Evolutionary conservation across 2,888 invertebrate species (phyloP).

Genomic region (Lucinisca nassula): DNA sequence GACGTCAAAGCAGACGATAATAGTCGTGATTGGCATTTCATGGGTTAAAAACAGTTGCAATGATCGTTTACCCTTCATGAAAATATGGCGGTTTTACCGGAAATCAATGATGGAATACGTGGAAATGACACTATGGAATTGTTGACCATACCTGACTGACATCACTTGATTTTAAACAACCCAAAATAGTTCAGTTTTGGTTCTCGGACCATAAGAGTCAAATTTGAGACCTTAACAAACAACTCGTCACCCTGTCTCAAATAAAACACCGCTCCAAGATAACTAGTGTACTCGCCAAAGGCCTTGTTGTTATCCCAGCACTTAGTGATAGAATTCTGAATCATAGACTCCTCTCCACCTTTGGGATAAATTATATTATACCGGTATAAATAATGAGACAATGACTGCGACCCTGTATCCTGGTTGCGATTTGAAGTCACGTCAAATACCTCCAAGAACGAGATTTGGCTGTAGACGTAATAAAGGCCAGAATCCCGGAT

Average conservation of each 20-base stretch:
- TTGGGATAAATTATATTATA: conserved; percentile 83
- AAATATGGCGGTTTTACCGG: not conserved
- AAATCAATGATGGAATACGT: not conserved
- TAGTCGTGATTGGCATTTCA: too few species aligned
- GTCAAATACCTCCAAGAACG: conserved; percentile 80
- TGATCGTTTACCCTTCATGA: not conserved
- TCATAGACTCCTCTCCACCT: conserved; percentile 83
- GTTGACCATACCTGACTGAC: not conserved
- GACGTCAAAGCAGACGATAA: too few species aligned
- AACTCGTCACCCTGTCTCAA: conserved; percentile 83
- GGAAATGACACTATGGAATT: not conserved
- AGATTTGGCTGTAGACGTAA: conserved; percentile 83
- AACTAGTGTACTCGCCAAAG: conserved; percentile 84
- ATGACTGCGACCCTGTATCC: conserved; percentile 62
- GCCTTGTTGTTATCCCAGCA: conserved; percentile 81
- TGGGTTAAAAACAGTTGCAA: too few species aligned
- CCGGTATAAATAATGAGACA: conserved; percentile 82
- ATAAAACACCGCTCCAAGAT: conserved; percentile 84
- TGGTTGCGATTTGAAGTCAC: conserved; percentile 44
- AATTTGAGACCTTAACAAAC: conserved; percentile 84
- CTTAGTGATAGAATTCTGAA: conserved; percentile 83
- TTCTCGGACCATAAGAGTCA: conserved; percentile 78
- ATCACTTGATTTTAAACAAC: conserved; percentile 77
- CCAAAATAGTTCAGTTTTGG: conserved; percentile 84
- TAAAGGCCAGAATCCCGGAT: conserved; percentile 82